Evolutionary conservation across 2,888 invertebrate genomes (phyloP).

Genomic region (Agonopterix alstromeriana): DNA sequence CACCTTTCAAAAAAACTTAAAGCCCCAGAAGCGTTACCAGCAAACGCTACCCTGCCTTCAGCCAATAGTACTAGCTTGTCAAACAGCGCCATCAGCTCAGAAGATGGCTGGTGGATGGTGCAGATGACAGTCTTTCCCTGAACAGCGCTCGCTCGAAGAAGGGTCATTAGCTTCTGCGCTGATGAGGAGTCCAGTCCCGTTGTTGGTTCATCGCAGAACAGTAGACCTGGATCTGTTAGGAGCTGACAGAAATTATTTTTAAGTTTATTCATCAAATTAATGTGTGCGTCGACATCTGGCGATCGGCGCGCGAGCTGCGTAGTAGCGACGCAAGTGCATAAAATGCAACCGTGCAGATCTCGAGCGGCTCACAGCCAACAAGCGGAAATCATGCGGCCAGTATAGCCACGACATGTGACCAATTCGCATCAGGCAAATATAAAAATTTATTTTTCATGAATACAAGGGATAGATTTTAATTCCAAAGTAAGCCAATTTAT

Average conservation of each 20-base stretch:
- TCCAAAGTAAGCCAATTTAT: background rate
- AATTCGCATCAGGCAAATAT: too few species aligned
- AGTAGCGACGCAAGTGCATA: too few species aligned
- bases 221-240: slow-evolving; percentile 91
- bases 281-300: too few species aligned
- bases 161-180: slow-evolving; percentile 87
- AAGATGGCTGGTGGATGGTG: slow-evolving; percentile 96
- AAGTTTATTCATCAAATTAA: too few species aligned
- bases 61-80: slow-evolving; percentile 86
- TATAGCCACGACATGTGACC: too few species aligned
- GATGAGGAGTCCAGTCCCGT: slow-evolving; percentile 95
- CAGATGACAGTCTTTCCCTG: slow-evolving; percentile 92
- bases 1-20: slow-evolving; percentile 79
- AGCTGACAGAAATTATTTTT: slow-evolving; percentile 63
- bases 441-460: too few species aligned
- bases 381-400: too few species aligned
- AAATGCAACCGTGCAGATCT: too few species aligned
- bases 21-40: slow-evolving; percentile 80
- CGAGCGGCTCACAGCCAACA: too few species aligned
- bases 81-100: slow-evolving; percentile 90
- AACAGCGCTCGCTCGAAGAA: slow-evolving; percentile 82
- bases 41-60: slow-evolving; percentile 91
- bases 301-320: too few species aligned
- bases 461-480: too few species aligned
- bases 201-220: slow-evolving; percentile 98